phyloP scores from a whole-genome alignment of 2,797 vertebrate species.

The Typhlichthys eigenmanni region DNA sequence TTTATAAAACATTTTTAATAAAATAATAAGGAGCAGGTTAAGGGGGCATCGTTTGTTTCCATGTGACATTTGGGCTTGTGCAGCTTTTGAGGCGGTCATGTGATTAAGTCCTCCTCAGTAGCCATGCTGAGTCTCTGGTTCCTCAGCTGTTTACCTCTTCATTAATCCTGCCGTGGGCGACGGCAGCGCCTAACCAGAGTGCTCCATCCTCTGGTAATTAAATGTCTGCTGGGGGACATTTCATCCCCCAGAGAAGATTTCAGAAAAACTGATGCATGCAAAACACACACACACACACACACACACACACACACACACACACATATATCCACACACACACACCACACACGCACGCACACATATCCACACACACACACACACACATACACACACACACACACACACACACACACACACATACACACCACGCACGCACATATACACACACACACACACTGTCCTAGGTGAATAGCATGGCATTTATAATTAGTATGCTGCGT shows the following conservation, averaged over 20 bases:
- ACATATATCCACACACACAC: no score
- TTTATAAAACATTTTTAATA: no score
- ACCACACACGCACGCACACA: neutral
- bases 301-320: no score
- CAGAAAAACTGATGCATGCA: conserved; percentile 19
- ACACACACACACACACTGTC: conserved; percentile 21
- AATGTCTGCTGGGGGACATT: conserved; percentile 53
- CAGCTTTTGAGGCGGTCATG: no score
- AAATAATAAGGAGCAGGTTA: no score
- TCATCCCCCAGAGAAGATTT: conserved; percentile 33
- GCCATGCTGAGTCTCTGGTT: conserved; percentile 31
- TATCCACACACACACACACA: conserved; percentile 13
- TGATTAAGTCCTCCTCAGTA: conserved; percentile 16
- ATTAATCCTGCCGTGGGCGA: conserved; percentile 67
- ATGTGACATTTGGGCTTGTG: no score
- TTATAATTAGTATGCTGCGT: conserved; percentile 68
- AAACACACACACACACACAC: conserved; percentile 7
- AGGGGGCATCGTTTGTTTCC: no score
- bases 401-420: no score
- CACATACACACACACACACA: no score
- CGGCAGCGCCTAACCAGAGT: conserved; percentile 41
- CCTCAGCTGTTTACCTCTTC: conserved; percentile 62
- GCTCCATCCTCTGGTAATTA: conserved; percentile 65
- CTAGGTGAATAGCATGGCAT: conserved; percentile 30
- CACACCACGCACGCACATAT: neutral